A percentile compares a stretch with the other conserved stretches of the same genome.
Evolutionary conservation across 1,140 invertebrate species (phyloP).

Genomic region (Atta colombica): DNA sequence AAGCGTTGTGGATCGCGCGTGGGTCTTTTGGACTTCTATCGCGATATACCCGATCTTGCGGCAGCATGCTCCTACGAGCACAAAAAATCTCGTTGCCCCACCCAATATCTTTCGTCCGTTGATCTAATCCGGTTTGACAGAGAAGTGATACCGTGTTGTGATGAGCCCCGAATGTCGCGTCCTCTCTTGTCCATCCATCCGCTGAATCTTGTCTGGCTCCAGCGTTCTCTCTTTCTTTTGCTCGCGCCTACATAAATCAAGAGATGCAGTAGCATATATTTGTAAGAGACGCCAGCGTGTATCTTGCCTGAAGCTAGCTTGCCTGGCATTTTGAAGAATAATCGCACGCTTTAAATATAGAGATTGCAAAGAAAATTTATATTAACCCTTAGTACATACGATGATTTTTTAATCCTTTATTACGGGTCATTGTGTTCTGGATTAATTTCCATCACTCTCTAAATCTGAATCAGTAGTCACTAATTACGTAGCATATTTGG

Average conservation of each 20-base stretch:
- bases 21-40: slow-evolving; percentile 43
- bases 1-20: slow-evolving; percentile 53
- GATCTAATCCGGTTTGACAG: slow-evolving; percentile 80
- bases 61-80: slow-evolving; percentile 56
- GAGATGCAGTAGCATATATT: not conserved
- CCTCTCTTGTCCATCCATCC: slow-evolving; percentile 47
- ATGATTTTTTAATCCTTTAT: too few relatives aligned
- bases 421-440: too few relatives aligned
- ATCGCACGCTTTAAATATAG: not conserved
- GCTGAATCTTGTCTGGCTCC: slow-evolving; percentile 70
- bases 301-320: not conserved
- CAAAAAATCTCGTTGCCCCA: slow-evolving; percentile 67
- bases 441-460: too few relatives aligned
- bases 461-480: too few relatives aligned
- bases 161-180: slow-evolving; percentile 71
- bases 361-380: not conserved
- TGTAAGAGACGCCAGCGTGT: not conserved
- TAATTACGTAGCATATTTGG: too few relatives aligned
- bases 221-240: slow-evolving; percentile 23
- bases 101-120: slow-evolving; percentile 65
- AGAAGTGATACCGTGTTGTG: slow-evolving; percentile 80
- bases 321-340: not conserved
- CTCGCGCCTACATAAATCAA: slow-evolving; percentile 71
- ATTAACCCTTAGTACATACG: not conserved
- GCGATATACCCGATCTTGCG: slow-evolving; percentile 9